Evolutionary conservation across 2,888 invertebrate genomes (phyloP).

Genomic region (Leptothorax acervorum): DNA sequence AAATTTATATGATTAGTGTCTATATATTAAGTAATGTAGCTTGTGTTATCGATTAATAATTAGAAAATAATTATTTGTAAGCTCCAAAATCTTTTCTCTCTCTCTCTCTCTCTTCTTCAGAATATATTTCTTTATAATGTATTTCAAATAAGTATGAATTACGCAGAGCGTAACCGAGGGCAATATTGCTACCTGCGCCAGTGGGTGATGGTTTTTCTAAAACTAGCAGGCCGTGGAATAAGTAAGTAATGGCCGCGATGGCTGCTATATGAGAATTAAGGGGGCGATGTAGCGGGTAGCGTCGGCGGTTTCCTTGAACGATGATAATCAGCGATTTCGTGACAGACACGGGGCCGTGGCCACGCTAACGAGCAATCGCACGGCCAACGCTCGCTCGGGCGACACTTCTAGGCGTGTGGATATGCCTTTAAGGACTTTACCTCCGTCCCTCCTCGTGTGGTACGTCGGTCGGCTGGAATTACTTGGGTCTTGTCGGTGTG

Average conservation of each 20-base stretch:
- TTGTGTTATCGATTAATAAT: not conserved
- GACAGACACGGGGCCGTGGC: conserved; percentile 86
- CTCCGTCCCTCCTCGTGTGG: conserved; percentile 21
- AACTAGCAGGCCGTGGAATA: conserved; percentile 79
- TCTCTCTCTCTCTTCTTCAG: not conserved
- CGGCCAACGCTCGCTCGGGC: conserved; percentile 78
- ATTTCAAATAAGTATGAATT: conserved; percentile 14
- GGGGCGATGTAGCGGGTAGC: conserved; percentile 75
- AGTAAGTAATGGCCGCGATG: conserved; percentile 82
- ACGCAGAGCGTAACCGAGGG: not conserved
- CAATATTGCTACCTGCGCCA: conserved; percentile 57
- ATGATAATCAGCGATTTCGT: conserved; percentile 86
- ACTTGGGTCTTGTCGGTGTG: conserved; percentile 50
- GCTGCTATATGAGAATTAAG: conserved; percentile 77
- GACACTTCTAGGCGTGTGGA: conserved; percentile 81
- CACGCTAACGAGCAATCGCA: conserved; percentile 85
- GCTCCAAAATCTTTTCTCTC: not conserved
- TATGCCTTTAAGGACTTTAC: conserved; percentile 69
- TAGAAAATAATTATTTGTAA: not conserved
- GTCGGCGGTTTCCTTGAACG: conserved; percentile 85
- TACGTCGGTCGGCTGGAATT: conserved; percentile 49
- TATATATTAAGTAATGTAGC: not conserved
- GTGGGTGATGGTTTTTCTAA: conserved; percentile 69
- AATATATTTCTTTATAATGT: not conserved
- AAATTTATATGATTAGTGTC: not conserved